Conservation (phyloP, 2,888 invertebrate genomes). For the Meiosimyza decipiens region DNA sequence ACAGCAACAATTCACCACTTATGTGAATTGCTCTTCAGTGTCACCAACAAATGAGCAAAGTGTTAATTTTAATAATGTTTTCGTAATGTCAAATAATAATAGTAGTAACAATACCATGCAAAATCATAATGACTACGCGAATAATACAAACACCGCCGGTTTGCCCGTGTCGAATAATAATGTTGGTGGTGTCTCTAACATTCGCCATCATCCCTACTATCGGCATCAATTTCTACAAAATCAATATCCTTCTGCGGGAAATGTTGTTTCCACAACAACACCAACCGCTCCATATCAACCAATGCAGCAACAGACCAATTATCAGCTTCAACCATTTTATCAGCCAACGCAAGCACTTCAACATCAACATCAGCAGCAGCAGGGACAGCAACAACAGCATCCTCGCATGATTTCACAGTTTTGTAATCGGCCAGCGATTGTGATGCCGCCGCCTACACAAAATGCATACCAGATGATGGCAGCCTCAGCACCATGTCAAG, state of each 20-base stretch:
- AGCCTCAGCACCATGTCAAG: conserved; percentile 68
- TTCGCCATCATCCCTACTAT: conserved; percentile 52
- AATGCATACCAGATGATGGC: conserved; percentile 34
- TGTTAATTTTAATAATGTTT: conserved; percentile 52
- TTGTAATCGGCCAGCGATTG: conserved; percentile 13
- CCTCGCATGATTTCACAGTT: conserved; percentile 14
- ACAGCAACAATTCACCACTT: conserved; percentile 26
- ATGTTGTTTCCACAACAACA: neutral
- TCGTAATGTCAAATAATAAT: conserved; percentile 39
- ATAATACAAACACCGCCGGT: neutral
- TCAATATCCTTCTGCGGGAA: neutral
- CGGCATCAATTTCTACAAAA: conserved; percentile 3
- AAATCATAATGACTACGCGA: neutral
- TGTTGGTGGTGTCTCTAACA: conserved; percentile 27
- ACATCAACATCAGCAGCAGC: conserved; percentile 34
- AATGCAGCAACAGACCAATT: conserved; percentile 10
- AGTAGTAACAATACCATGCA: conserved; percentile 4
- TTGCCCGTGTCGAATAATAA: conserved; percentile 6
- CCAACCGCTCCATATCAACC: neutral
- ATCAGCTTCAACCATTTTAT: conserved; percentile 16
- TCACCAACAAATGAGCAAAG: conserved; percentile 45
- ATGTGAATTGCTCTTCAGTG: conserved; percentile 2
- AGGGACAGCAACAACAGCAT: conserved; percentile 32
- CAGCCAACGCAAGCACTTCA: conserved; percentile 28
- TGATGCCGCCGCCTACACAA: conserved; percentile 12